Base-by-base conservation (phyloP, 2,797 vertebrate genomes). In the Ctenopoma kingsleyae region DNA sequence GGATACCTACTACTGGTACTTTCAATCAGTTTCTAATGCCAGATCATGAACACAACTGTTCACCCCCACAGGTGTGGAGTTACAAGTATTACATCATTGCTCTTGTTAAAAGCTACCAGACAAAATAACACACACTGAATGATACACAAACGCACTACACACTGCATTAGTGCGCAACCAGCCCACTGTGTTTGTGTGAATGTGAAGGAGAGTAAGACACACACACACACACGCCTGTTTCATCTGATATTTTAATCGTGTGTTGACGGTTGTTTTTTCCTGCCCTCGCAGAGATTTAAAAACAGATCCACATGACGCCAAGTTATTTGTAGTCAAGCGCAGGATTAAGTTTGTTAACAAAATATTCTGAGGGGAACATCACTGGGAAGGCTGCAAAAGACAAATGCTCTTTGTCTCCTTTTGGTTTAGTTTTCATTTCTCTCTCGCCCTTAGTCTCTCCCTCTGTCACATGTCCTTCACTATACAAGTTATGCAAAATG, bases 401-500 rank as follows among this genome's bases (percentile, higher is more conserved):
- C 90, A 91, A 92, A 85, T 59, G 69, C 70, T 82, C 89, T 89
- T 92, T 91, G 91, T 91, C 74, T 84, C 78, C 71, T 70, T 79
- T 76, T 61, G 38, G 75, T 87, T 90, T 78, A 74, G 84, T 86
- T 82, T 81, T 82, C 44, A 64, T 81, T 81, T 87, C 76, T 85
- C 73, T 48, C 83, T 91, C 78, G 72, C 89, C 82, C 81, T 88
- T 87, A 5, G 77, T 81, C 86, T 87, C 85, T 86, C 84, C 66
- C 85, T 78, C 57, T 22, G 81, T 93, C 94, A 94, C 93, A 94
- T 95, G 94, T 82, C 86, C 85, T 85, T 84, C 85, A 76, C 91
- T 91, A 90, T 84, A 89, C 89, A 89, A 93, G 91, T 93, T 95
- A 94, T 94, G 94, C 92, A 94, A 94, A 95, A 88, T 64, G 68